phyloP scores from a whole-genome alignment of 2,888 invertebrate species.

The Tanaodytes sp. region DNA sequence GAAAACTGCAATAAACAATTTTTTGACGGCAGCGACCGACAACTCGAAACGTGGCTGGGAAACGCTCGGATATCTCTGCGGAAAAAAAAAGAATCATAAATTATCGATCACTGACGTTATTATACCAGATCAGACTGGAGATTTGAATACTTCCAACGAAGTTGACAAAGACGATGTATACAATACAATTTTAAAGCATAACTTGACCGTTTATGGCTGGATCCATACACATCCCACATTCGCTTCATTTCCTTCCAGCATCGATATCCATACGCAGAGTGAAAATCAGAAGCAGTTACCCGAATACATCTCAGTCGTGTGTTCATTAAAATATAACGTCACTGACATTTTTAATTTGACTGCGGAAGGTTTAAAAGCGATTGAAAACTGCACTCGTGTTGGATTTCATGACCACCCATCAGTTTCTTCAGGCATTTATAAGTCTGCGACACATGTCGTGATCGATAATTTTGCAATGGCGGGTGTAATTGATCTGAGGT shows the following conservation, averaged over 20 bases:
- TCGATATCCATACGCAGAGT: not conserved
- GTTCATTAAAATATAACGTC: not conserved
- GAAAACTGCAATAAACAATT: not conserved
- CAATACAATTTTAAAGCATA: not conserved
- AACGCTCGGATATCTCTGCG: not conserved
- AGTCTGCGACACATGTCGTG: not conserved
- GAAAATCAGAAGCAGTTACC: not conserved
- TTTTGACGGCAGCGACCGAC: not conserved
- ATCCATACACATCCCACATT: conserved; percentile 7
- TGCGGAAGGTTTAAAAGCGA: not conserved
- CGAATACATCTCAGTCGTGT: conserved; percentile 2
- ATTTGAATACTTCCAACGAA: not conserved
- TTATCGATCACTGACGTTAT: not conserved
- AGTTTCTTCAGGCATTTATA: not conserved
- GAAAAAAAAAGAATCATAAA: not conserved
- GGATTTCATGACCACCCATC: not conserved
- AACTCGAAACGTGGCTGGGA: not conserved
- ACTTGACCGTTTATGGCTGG: conserved; percentile 4
- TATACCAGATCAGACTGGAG: not conserved
- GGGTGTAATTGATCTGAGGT: conserved; percentile 3
- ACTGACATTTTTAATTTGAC: conserved; percentile 2
- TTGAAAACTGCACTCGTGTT: not conserved
- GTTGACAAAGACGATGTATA: not conserved
- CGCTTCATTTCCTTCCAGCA: not conserved
- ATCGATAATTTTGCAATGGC: conserved; percentile 3